These are phyloP conservation scores for Drosophila nr. medialis DNA, from an alignment of 2,888 invertebrate species.

Conservation along the genomic window DNA sequence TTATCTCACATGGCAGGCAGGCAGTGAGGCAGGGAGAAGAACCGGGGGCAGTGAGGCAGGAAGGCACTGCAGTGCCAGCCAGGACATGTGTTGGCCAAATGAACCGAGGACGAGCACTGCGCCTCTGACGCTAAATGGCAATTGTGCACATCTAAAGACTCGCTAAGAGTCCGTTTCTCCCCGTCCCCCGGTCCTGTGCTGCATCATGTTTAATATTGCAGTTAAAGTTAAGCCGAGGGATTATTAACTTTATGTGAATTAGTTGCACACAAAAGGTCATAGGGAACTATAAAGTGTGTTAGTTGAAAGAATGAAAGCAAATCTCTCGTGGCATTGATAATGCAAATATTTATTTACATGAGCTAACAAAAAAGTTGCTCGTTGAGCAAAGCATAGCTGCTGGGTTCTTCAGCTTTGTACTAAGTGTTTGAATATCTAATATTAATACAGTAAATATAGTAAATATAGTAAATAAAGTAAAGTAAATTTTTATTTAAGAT, in stretches of 20 bases:
- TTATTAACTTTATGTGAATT: conserved; percentile 19
- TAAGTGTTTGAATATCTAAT: background rate
- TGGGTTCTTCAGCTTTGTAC: background rate
- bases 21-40: background rate
- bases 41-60: background rate
- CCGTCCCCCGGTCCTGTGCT: background rate
- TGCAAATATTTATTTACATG: background rate
- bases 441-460: background rate
- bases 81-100: conserved; percentile 47
- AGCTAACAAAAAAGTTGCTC: background rate
- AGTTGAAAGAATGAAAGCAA: background rate
- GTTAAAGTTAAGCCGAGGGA: conserved; percentile 19
- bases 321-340: background rate
- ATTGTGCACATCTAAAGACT: conserved; percentile 34
- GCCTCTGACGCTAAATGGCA: conserved; percentile 36
- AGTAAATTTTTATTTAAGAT: background rate
- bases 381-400: background rate
- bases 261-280: conserved; percentile 1
- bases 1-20: conserved; percentile 67
- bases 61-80: conserved; percentile 60
- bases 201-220: conserved; percentile 4
- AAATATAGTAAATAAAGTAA: background rate
- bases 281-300: background rate
- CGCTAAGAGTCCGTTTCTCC: background rate
- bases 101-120: conserved; percentile 25